Evolutionary conservation across 2,797 vertebrate species (phyloP), one percentile per base, ranked within the genome.

Genomic region (Champsocephalus esox): DNA sequence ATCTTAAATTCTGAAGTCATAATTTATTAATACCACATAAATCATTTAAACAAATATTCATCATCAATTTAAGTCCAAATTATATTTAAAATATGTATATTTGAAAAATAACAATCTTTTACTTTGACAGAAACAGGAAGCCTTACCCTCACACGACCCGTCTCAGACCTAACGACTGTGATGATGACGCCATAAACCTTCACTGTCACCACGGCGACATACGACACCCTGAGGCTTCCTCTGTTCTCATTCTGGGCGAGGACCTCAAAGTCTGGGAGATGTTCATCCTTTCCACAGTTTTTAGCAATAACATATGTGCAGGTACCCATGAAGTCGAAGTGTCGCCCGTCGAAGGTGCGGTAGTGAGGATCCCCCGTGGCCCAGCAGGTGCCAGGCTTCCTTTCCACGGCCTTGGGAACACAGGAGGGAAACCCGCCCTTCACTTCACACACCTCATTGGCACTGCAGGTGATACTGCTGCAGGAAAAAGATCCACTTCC

Each of bases 341-440:
- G 68, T 51, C n/a, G 81, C 0, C 88, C 92, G 5, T 95, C 94
- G 45, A 95, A 96, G 0, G 95, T 95, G 41, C 70, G 83, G 64
- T 95, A 94, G 62, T 96, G 91, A 11, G 94, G 93, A 49, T 95
- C 93, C 3, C 94, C 93, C 60, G 87, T 88, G 9, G 92, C 93
- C 93, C 90, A 95, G 80, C 93, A 96, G 9, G 64, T 85, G 13
- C 68, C 83, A 13, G 59, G 16, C 13, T 79, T 21, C 13, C 0
- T 46, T n/a, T 49, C 38, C 8, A 46, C 59, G 9, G 71, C 51
- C 45, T 85, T 87, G 9, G 86, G 71, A 16, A 93, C 87, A 82
- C 93, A 94, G 0, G 21, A 62, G 32, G 92, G 81, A 70, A 59
- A 72, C 0, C 11, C 75, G 0, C n/a, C 87, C 14, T 0, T 65